Conservation (phyloP, 2,888 invertebrate genomes). For the Anarsia innoxiella region DNA sequence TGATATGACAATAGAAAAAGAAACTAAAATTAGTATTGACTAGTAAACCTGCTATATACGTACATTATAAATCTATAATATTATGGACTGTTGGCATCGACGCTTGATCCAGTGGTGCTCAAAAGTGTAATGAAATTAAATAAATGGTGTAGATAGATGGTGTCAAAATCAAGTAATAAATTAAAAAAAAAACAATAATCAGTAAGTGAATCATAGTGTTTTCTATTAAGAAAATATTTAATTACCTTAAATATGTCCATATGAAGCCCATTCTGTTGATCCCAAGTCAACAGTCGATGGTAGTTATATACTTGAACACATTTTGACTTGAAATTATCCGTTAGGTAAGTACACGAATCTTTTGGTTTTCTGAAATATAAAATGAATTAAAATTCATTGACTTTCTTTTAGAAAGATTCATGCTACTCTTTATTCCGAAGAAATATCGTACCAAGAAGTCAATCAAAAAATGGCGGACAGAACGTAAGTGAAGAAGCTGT, state of each 20-base stretch:
- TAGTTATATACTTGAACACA: constrained; percentile 90
- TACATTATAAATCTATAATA: too few relatives aligned
- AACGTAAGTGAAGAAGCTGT: too few relatives aligned
- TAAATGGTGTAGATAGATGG: not conserved
- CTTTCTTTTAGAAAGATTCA: too few relatives aligned
- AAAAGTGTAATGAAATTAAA: not conserved
- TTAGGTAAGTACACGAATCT: constrained; percentile 84
- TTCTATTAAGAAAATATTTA: not conserved
- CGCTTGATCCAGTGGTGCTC: too few relatives aligned
- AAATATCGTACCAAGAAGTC: too few relatives aligned
- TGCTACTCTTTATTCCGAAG: too few relatives aligned
- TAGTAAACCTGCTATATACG: too few relatives aligned
- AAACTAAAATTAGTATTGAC: too few relatives aligned
- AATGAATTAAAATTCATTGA: too few relatives aligned
- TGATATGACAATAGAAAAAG: constrained; percentile 41
- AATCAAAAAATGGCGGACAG: too few relatives aligned
- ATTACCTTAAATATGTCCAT: constrained; percentile 88
- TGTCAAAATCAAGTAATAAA: not conserved
- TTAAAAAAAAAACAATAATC: not conserved
- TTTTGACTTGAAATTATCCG: constrained; percentile 85
- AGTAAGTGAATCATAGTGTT: not conserved
- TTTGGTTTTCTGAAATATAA: constrained; percentile 78
- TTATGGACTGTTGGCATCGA: too few relatives aligned
- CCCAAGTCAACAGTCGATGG: constrained; percentile 88
- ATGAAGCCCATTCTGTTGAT: constrained; percentile 84